phyloP scores from a whole-genome alignment of 2,797 vertebrate species.

The Hephaestus fuliginosus region DNA sequence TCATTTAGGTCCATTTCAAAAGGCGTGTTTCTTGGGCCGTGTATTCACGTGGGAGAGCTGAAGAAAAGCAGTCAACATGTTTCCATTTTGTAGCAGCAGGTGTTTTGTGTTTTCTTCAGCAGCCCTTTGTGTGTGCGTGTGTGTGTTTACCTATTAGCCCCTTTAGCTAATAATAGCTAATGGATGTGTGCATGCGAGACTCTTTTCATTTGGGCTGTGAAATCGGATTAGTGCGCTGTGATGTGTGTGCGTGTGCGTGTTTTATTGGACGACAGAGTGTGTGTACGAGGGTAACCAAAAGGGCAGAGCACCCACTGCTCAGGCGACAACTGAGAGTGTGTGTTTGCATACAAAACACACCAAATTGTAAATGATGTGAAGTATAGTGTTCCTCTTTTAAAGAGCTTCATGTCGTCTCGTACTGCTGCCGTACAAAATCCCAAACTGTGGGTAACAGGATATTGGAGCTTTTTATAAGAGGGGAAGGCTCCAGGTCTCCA shows the following conservation, averaged over 20 bases:
- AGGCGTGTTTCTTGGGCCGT: neutral
- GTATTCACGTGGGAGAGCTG: constrained; percentile 17
- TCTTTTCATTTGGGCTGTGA: constrained; percentile 65
- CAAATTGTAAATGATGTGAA: neutral
- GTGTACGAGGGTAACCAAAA: constrained; percentile 15
- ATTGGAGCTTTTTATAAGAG: constrained; percentile 41
- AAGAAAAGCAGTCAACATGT: constrained; percentile 43
- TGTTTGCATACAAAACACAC: constrained; percentile 12
- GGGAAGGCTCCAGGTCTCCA: constrained; percentile 38
- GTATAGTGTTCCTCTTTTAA: neutral
- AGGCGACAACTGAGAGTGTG: neutral
- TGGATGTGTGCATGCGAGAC: constrained; percentile 56
- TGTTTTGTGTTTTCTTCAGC: constrained; percentile 33
- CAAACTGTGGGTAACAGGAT: constrained; percentile 57
- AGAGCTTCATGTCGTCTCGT: neutral
- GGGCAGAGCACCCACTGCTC: neutral
- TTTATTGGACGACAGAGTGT: constrained; percentile 23
- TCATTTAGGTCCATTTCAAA: constrained; percentile 18
- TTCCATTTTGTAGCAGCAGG: constrained; percentile 40
- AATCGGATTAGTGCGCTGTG: constrained; percentile 59
- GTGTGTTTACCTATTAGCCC: constrained; percentile 57
- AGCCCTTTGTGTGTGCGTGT: constrained; percentile 31
- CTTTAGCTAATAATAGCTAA: constrained; percentile 71
- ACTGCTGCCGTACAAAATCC: constrained; percentile 39
- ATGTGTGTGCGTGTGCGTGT: constrained; percentile 4